These are phyloP conservation scores for Hypomesus transpacificus DNA, from an alignment of 2,113 vertebrate genomes.

Conservation along the genomic window DNA sequence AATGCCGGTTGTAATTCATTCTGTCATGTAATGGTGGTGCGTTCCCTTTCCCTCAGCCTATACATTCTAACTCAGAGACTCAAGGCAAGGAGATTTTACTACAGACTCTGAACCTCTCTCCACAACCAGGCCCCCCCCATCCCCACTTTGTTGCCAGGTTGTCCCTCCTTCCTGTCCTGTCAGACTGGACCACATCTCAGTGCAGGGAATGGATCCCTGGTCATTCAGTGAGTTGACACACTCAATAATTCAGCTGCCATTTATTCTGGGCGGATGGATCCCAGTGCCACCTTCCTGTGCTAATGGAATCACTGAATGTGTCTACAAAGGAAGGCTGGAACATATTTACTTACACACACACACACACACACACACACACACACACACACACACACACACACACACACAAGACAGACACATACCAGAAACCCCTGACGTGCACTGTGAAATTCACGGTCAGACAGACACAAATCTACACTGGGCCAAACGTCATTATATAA, in stretches of 20 bases:
- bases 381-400: slow-evolving; percentile 28
- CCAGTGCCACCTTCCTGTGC: slow-evolving; percentile 44
- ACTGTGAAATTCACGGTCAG: background rate
- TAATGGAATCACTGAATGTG: slow-evolving; percentile 40
- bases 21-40: background rate
- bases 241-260: slow-evolving; percentile 40
- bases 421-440: background rate
- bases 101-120: no score
- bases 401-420: slow-evolving; percentile 27
- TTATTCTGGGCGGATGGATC: slow-evolving; percentile 45
- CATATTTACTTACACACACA: slow-evolving; percentile 28
- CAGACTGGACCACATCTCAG: slow-evolving; percentile 22
- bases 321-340: slow-evolving; percentile 15
- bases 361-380: slow-evolving; percentile 24
- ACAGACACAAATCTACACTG: background rate
- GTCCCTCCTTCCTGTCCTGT: background rate
- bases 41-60: no score
- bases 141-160: background rate
- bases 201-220: slow-evolving; percentile 32
- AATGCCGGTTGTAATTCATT: slow-evolving; percentile 36
- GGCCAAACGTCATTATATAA: slow-evolving; percentile 4
- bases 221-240: slow-evolving; percentile 28
- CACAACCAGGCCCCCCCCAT: no score
- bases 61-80: no score
- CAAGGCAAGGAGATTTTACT: no score